phyloP scores from a whole-genome alignment of 2,888 invertebrate species.

The Drosophila niveifrons region DNA sequence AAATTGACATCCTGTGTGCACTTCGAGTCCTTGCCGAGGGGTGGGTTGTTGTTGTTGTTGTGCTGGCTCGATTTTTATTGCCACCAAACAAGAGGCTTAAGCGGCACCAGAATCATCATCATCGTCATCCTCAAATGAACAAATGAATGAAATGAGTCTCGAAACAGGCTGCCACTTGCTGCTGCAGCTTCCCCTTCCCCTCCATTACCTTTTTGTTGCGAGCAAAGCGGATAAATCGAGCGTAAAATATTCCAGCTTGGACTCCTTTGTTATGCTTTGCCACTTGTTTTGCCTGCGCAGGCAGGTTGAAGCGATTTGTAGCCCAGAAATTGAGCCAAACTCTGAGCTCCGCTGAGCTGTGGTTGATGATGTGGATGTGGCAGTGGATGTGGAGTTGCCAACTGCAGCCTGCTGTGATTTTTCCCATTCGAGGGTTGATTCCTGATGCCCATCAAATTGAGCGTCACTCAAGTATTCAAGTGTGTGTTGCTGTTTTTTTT shows the following conservation, averaged over 20 bases:
- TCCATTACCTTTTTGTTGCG: constrained; percentile 26
- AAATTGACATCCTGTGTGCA: constrained; percentile 75
- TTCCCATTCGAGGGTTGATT: constrained; percentile 66
- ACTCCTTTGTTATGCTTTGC: constrained; percentile 63
- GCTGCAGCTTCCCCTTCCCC: constrained; percentile 10
- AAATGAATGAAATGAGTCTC: constrained; percentile 81
- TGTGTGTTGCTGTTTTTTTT: constrained; percentile 70
- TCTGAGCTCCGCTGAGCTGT: constrained; percentile 41
- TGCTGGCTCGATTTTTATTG: constrained; percentile 80
- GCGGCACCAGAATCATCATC: constrained; percentile 54
- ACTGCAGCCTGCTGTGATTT: constrained; percentile 73
- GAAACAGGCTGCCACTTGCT: constrained; percentile 65
- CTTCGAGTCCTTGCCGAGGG: constrained; percentile 33
- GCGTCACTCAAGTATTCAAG: constrained; percentile 77
- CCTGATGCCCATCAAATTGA: constrained; percentile 77
- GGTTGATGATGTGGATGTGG: constrained; percentile 39
- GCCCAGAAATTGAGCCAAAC: constrained; percentile 45
- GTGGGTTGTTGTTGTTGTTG: constrained; percentile 20
- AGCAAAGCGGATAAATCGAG: constrained; percentile 83
- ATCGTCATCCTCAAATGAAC: constrained; percentile 72
- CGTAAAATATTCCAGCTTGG: constrained; percentile 83
- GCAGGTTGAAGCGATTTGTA: constrained; percentile 66
- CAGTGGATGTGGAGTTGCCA: constrained; percentile 6
- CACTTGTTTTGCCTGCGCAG: constrained; percentile 57
- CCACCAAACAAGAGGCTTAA: constrained; percentile 83